Conservation (phyloP, 2,113 vertebrate genomes). For the Carassius gibelio region DNA sequence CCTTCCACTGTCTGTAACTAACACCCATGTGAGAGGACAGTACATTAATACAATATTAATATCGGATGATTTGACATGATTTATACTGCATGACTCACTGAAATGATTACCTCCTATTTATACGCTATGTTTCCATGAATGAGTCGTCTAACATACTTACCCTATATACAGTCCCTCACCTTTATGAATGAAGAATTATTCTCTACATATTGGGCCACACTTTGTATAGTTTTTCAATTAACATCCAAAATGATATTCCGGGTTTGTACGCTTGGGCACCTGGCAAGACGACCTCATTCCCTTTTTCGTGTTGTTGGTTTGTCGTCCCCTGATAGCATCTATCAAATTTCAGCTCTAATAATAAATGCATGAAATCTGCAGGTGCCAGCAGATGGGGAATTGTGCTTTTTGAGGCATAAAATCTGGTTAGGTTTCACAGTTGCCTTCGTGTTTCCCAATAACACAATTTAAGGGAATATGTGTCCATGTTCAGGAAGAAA, state of each 20-base stretch:
- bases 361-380: conserved; percentile 48
- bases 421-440: conserved; percentile 41
- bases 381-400: conserved; percentile 28
- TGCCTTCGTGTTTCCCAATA: conserved; percentile 30
- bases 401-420: conserved; percentile 38
- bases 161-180: neutral
- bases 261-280: neutral
- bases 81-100: conserved; percentile 4
- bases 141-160: neutral
- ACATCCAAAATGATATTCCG: conserved; percentile 1
- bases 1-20: neutral
- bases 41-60: conserved; percentile 9
- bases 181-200: neutral
- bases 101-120: conserved; percentile 13
- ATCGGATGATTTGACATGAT: neutral
- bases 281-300: neutral
- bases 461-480: conserved; percentile 25
- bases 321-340: neutral
- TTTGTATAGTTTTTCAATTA: conserved; percentile 2
- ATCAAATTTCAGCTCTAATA: conserved; percentile 36
- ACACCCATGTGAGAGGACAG: neutral
- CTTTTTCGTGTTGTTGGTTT: conserved; percentile 25
- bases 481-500: conserved; percentile 26
- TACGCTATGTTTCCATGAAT: conserved; percentile 2
- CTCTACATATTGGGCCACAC: neutral